Percentiles rank a stretch among this genome's conserved stretches.
Conservation (phyloP, 2,113 vertebrate species). For the Periophthalmodon schlosseri region DNA sequence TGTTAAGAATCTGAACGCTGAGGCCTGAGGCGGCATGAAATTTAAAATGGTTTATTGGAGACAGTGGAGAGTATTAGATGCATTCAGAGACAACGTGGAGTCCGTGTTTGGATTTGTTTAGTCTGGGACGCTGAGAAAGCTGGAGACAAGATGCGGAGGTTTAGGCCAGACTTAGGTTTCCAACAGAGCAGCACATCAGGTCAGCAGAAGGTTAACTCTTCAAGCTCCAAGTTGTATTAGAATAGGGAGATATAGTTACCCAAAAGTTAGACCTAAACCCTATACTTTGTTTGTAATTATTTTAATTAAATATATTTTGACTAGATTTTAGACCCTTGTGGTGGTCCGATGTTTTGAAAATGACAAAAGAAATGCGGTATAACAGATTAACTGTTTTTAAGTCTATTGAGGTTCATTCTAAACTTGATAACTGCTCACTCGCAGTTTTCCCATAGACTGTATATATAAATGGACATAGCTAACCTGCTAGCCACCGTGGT, state of each 20-base stretch:
- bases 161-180: slow-evolving; percentile 39
- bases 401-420: no score
- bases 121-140: slow-evolving; percentile 22
- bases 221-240: not conserved
- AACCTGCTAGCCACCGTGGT: no score
- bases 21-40: slow-evolving; percentile 58
- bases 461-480: no score
- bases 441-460: no score
- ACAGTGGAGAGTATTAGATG: slow-evolving; percentile 40
- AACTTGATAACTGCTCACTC: no score
- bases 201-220: not conserved
- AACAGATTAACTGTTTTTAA: no score
- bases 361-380: no score
- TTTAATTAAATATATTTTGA: no score
- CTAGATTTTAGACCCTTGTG: no score
- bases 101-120: slow-evolving; percentile 43
- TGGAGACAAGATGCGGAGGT: not conserved
- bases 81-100: slow-evolving; percentile 36
- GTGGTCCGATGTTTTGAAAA: no score
- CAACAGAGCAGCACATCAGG: not conserved
- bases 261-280: not conserved
- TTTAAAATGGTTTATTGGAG: slow-evolving; percentile 51
- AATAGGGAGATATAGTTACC: not conserved
- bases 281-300: not conserved
- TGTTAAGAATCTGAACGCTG: slow-evolving; percentile 62